Base-by-base conservation (phyloP, 2,113 vertebrate species). In the Daphoenositta chrysoptera region DNA sequence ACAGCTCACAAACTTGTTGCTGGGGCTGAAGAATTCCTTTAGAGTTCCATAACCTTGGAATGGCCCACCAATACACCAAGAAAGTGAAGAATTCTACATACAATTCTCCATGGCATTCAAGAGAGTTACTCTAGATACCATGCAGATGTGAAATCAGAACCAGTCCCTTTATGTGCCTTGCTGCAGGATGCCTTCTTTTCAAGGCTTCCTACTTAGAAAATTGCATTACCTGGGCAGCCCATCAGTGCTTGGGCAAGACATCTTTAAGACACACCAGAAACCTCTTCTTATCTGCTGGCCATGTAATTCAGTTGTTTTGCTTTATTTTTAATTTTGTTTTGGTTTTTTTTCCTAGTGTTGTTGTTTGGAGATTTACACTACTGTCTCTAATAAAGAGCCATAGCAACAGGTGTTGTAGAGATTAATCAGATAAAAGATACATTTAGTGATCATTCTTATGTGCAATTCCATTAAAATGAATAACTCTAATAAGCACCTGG, bases 401-500 rank as follows among this genome's bases (percentile, higher is more conserved):
- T 73, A 28, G 68, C 33, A 95, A 84, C 56, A 93, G 69, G 51
- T 84, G 61, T 24, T 78, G 39, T 19, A 81, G 57, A 60, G 30
- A 94, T 94, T 87, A 89, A 65, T 90, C 63, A 73, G 86, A 78
- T 84, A 87, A 94, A 87, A 58, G 31, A 35, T 58, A 50, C 2
- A 4, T 71, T 89, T 91, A 76, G 31, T 72, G 65, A 84, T 95
- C 64, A 79, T 79, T 94, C 70, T 84, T 89, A 68, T 30, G 37
- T 54, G 65, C 44, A 79, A 35, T 87, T 87, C 40, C 17, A 64
- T 95, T 82, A 84, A 95, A 89, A 89, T 91, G 1, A 94, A n/a
- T 91, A 94, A 73, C 69, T 70, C 68, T 89, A 96, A 84, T 83
- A 90, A 87, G 58, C 23, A 70, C 51, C 77, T 84, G 69, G 72